A percentile compares a stretch with the other conserved stretches of the same genome.
Conservation (phyloP, 1,140 invertebrate genomes). For the Diachasmimorpha longicaudata region DNA sequence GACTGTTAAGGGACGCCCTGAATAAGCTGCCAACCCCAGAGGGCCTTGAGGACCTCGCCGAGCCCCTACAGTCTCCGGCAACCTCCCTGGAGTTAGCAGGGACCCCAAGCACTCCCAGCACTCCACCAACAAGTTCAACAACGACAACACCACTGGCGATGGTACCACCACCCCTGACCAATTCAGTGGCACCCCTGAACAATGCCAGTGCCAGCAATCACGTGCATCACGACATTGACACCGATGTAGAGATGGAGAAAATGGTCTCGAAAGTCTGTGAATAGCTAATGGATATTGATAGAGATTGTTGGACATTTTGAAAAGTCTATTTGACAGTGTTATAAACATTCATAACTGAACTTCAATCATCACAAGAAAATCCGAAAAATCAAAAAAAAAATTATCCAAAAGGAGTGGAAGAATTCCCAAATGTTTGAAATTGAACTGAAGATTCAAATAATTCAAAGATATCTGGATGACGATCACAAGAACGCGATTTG, state of each 20-base stretch:
- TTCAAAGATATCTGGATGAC: not conserved
- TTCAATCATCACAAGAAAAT: slow-evolving; percentile 25
- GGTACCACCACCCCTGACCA: slow-evolving; percentile 34
- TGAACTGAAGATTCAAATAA: not conserved
- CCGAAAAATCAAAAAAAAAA: not conserved
- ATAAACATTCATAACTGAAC: slow-evolving; percentile 29
- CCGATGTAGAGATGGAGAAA: slow-evolving; percentile 77
- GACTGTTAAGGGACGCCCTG: slow-evolving; percentile 78
- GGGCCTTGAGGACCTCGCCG: slow-evolving; percentile 73
- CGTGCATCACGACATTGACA: slow-evolving; percentile 63
- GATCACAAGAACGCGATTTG: not conserved
- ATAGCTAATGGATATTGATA: slow-evolving; percentile 59
- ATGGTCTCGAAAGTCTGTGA: slow-evolving; percentile 76
- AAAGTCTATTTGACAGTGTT: slow-evolving; percentile 63
- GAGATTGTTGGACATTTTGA: slow-evolving; percentile 62
- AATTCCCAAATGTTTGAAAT: not conserved
- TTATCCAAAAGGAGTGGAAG: not conserved
- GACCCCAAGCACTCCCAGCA: slow-evolving; percentile 50
- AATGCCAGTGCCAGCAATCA: slow-evolving; percentile 52
- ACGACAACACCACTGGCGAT: slow-evolving; percentile 46
- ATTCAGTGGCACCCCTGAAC: slow-evolving; percentile 38
- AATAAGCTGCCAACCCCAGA: slow-evolving; percentile 78
- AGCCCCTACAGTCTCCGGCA: slow-evolving; percentile 64
- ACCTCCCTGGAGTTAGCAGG: slow-evolving; percentile 50
- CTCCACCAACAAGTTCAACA: slow-evolving; percentile 42